Conservation (phyloP, 2,797 vertebrate species). For the Dallia pectoralis region DNA sequence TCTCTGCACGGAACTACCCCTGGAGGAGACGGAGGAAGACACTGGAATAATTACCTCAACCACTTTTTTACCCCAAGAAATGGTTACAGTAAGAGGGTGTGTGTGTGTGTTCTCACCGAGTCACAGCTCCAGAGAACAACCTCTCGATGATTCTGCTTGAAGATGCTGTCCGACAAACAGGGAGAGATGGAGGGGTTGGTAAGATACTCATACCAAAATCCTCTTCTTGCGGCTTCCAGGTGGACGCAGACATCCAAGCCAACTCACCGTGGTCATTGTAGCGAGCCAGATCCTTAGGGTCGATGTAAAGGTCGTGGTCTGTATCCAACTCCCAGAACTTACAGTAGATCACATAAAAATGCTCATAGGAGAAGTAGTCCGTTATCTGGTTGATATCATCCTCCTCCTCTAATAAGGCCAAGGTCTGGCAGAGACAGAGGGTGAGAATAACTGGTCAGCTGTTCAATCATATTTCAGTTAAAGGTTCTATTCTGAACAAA, state of each 20-base stretch:
- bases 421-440: constrained; percentile 73
- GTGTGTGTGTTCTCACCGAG: constrained; percentile 80
- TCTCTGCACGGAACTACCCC: constrained; percentile 89
- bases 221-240: not conserved
- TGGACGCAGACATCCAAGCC: not conserved
- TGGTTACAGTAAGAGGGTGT: constrained; percentile 1
- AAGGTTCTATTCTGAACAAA: not conserved
- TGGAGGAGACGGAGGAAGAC: constrained; percentile 64
- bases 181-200: not conserved
- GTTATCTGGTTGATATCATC: constrained; percentile 99
- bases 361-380: constrained; percentile 99
- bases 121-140: constrained; percentile 96
- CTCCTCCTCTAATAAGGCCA: constrained; percentile 96
- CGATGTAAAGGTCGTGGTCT: constrained; percentile 97
- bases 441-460: not conserved
- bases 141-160: constrained; percentile 95
- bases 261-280: constrained; percentile 94
- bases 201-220: not conserved
- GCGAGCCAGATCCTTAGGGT: constrained; percentile 90
- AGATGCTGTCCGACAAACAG: constrained; percentile 75
- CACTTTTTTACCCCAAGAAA: not conserved
- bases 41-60: too few relatives aligned
- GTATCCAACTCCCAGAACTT: constrained; percentile 99
- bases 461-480: not conserved
- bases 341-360: constrained; percentile 99